phyloP scores from a whole-genome alignment of 2,113 vertebrate species.

The Eudyptes chrysolophus region DNA sequence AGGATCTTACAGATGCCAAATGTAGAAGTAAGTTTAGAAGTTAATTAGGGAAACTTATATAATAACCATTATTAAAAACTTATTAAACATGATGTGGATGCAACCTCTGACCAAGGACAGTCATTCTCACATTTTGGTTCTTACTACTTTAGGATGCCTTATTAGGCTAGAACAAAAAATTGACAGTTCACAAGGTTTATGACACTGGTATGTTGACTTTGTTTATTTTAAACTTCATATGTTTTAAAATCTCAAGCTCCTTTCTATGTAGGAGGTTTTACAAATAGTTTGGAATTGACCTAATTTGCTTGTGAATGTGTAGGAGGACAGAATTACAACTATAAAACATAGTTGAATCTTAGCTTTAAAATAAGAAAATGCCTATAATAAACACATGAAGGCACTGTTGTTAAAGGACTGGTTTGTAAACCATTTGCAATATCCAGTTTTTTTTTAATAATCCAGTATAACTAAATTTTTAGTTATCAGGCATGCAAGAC shows the following conservation, averaged over 20 bases:
- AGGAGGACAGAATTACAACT: conserved; percentile 12
- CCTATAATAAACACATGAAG: conserved; percentile 20
- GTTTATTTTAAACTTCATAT: neutral
- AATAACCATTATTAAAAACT: conserved; percentile 3
- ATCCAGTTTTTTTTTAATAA: neutral
- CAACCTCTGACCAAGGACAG: neutral
- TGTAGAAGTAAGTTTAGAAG: conserved; percentile 27
- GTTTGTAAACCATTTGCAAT: neutral
- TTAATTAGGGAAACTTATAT: conserved; percentile 11
- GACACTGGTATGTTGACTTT: neutral
- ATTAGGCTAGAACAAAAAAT: neutral
- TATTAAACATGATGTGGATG: neutral
- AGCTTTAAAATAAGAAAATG: conserved; percentile 14
- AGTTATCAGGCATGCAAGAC: neutral
- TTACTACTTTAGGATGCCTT: neutral
- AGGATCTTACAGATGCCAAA: conserved; percentile 18
- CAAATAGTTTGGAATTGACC: neutral
- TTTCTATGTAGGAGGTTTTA: conserved; percentile 11
- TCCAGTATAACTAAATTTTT: neutral
- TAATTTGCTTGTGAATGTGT: neutral
- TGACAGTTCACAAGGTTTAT: neutral
- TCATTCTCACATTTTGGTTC: neutral
- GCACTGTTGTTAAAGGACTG: conserved; percentile 34
- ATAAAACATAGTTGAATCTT: neutral
- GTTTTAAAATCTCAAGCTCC: neutral